phyloP scores from a whole-genome alignment of 2,797 vertebrate species.

The Tadarida brasiliensis region DNA sequence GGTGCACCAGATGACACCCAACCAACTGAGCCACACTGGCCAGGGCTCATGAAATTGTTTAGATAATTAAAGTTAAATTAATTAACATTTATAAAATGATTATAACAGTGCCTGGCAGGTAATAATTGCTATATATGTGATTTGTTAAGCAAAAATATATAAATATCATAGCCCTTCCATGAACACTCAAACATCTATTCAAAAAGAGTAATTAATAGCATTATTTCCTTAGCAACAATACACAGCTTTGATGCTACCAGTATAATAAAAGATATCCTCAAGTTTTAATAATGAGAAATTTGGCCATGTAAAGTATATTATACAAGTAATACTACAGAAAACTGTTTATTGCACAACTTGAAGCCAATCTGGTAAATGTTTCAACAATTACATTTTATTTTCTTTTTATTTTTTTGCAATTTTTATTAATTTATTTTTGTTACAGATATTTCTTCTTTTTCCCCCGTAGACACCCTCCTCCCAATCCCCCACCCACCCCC shows the following conservation, averaged over 20 bases:
- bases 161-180: not conserved
- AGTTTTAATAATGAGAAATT: slow-evolving; percentile 46
- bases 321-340: not conserved
- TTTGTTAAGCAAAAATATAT: slow-evolving; percentile 23
- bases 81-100: not conserved
- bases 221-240: slow-evolving; percentile 9
- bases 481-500: no score
- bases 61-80: slow-evolving; percentile 41
- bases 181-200: not conserved
- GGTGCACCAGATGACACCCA: not conserved
- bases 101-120: not conserved
- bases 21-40: not conserved
- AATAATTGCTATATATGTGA: not conserved
- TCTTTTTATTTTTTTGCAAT: no score
- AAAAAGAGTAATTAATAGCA: slow-evolving; percentile 44
- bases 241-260: slow-evolving; percentile 7
- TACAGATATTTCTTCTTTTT: no score
- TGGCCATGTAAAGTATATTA: not conserved
- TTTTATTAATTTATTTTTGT: no score
- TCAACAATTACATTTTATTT: not conserved
- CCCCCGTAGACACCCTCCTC: no score
- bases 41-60: not conserved
- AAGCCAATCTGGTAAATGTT: not conserved
- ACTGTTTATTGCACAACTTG: not conserved
- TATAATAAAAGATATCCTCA: not conserved